Evolutionary conservation across 2,888 invertebrate genomes (phyloP), one percentile per base, ranked within the genome.

Genomic region (Rugalucina vietnamica): DNA sequence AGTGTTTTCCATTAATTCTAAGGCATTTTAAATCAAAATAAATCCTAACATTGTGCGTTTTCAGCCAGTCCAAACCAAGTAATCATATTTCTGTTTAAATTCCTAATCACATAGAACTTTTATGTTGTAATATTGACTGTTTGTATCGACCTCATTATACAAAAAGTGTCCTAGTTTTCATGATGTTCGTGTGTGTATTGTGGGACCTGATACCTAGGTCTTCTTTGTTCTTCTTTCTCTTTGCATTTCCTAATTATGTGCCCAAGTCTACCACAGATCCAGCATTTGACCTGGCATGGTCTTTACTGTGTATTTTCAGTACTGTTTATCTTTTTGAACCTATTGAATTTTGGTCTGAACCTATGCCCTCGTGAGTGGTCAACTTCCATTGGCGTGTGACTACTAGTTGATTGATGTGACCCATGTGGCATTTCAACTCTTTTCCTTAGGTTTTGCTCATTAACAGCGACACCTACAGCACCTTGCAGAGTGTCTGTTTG

Each of bases 11-110:
- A n/a, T n/a, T n/a, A n/a, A n/a, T n/a, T n/a, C n/a, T n/a, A n/a
- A n/a, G n/a, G n/a, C n/a, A n/a, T n/a, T n/a, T n/a, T n/a, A n/a
- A n/a, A n/a, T n/a, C n/a, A n/a, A n/a, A n/a, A n/a, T n/a, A n/a
- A n/a, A n/a, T n/a, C n/a, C n/a, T n/a, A n/a, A n/a, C n/a, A n/a
- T n/a, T n/a, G n/a, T n/a, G n/a, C n/a, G n/a, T n/a, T n/a, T n/a
- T n/a, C n/a, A n/a, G n/a, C n/a, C n/a, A n/a, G n/a, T n/a, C n/a
- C 12, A 21, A 29, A 39, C 74, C 79, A n/a, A 78, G 29, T 21
- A n/a, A 78, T 78, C 32, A 82, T 24, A 32, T 78, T 78, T 65
- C 81, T 76, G 14, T 76, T 82, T 54, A 82, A 75, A 32, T 79
- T 39, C 57, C 54, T 43, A 24, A 74, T 54, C 27, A 79, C 78